Conservation (phyloP, 2,113 vertebrate genomes). For the Hymenochirus boettgeri region DNA sequence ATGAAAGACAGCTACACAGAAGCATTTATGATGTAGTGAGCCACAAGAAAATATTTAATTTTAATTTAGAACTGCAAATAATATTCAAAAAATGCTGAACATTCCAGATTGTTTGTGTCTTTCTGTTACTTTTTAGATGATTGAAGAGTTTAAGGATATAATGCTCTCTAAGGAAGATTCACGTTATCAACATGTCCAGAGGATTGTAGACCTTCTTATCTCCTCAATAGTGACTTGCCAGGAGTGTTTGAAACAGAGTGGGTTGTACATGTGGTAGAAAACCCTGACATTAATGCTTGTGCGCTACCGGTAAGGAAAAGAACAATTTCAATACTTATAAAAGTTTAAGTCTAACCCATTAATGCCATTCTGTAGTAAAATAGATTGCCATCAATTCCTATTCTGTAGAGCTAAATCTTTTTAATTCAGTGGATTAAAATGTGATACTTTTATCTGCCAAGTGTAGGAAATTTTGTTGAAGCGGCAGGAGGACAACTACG, state of each 20-base stretch:
- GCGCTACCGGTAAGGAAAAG: constrained; percentile 81
- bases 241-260: constrained; percentile 71
- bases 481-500: not conserved
- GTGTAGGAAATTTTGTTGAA: not conserved
- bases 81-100: constrained; percentile 3
- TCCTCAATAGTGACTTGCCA: constrained; percentile 82
- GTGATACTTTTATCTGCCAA: not conserved
- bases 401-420: not conserved
- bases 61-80: constrained; percentile 14
- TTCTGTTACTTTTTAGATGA: constrained; percentile 63
- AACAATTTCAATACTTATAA: not conserved
- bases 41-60: not conserved
- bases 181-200: constrained; percentile 71
- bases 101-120: not conserved
- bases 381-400: not conserved
- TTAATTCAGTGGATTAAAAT: not conserved
- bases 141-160: constrained; percentile 70
- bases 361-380: not conserved
- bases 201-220: constrained; percentile 68
- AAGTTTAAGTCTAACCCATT: not conserved
- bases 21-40: not conserved
- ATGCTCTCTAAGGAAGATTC: constrained; percentile 72
- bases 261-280: constrained; percentile 81
- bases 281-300: constrained; percentile 76
- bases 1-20: not conserved